Evolutionary conservation across 2,113 vertebrate genomes (phyloP), one percentile per base, ranked within the genome.

Genomic region (Thymallus thymallus): DNA sequence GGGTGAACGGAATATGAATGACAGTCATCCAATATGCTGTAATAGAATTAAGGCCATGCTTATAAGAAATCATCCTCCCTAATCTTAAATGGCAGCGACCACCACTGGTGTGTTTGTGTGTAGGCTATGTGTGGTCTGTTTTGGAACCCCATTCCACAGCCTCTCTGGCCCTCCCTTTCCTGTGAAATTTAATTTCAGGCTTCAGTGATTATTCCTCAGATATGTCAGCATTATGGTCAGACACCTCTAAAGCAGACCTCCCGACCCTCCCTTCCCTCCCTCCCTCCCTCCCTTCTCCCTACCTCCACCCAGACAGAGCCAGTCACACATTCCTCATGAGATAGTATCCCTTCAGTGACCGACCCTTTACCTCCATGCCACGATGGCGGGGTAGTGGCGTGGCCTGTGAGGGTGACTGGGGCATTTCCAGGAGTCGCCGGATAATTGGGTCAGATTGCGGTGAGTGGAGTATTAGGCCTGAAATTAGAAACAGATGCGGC

Each of bases 401-500:
- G 78, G 67, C 72, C 78, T 80, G 84, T 30, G 82, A 75, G 78
- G 81, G 83, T 35, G 81, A 75, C 78, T 62, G 82, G 79, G 81
- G 71, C 77, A 81, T 90, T 91, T 91, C 84, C 85, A 87, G 86
- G 69, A 86, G 80, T 77, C 78, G 83, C 71, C 5, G 78, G 70
- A 79, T 91, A 92, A 92, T 92, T 91, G 85, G 87, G 84, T 87
- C 81, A 82, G 91, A 91, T 89, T 91, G 88, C 73, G 48, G 76
- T 4, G 82, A 86, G 74, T 74, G 76, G 32, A 75, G 83, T 82
- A 82, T 92, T 89, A 88, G 5, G 72, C 51, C 81, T 83, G 73
- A 88, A 92, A 93, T 91, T 91, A 89, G 84, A 92, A 93, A 88
- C 92, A 93, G 64, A 85, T 92, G 61, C 5, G 61, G 61, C 22